phyloP scores from a whole-genome alignment of 1,140 invertebrate species.

The Brachionus calyciflorus region DNA sequence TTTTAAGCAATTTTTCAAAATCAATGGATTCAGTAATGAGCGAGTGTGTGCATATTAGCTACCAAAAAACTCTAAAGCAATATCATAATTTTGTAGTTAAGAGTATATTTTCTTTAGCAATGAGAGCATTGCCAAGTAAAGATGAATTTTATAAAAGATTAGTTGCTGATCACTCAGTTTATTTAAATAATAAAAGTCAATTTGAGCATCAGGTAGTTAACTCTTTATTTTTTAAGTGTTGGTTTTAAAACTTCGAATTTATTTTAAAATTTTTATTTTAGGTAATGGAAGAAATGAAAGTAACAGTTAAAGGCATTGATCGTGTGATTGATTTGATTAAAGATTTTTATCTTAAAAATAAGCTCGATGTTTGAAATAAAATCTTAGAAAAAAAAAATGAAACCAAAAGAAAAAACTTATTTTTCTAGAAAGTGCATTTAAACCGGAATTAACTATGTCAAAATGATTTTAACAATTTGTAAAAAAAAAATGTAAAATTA shows the following conservation, averaged over 20 bases:
- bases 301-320: slow-evolving; percentile 27
- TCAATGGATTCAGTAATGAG: slow-evolving; percentile 34
- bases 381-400: not conserved
- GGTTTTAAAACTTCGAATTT: no score
- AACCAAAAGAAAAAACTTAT: no score
- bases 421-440: no score
- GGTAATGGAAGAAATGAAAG: slow-evolving; percentile 34
- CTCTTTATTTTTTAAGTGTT: not conserved
- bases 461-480: not conserved
- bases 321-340: slow-evolving; percentile 19
- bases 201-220: not conserved
- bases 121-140: slow-evolving; percentile 43
- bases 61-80: slow-evolving; percentile 46
- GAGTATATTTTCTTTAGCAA: slow-evolving; percentile 47
- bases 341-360: slow-evolving; percentile 41
- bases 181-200: not conserved
- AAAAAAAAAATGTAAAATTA: not conserved
- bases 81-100: slow-evolving; percentile 48
- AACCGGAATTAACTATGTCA: no score
- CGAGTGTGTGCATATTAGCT: slow-evolving; percentile 44
- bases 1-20: slow-evolving; percentile 33
- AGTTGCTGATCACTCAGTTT: slow-evolving; percentile 4
- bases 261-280: not conserved
- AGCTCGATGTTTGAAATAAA: slow-evolving; percentile 21
- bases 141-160: slow-evolving; percentile 34